Evolutionary conservation across 2,797 vertebrate species (phyloP).

Genomic region (Periophthalmus magnuspinnatus): DNA sequence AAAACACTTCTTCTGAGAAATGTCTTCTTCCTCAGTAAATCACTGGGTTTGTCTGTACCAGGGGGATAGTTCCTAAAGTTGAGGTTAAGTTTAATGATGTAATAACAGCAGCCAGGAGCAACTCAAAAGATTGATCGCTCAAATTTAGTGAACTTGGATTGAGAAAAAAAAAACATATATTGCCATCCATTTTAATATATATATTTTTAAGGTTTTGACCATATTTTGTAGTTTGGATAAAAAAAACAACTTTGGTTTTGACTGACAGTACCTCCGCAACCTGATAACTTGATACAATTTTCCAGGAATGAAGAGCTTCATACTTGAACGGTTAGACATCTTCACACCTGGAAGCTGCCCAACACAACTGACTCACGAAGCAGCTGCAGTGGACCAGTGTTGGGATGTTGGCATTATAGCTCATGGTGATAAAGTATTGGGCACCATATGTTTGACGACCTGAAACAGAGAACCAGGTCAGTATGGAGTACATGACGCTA

Average conservation of each 20-base stretch:
- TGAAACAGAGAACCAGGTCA: not conserved
- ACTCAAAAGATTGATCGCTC: conserved; percentile 43
- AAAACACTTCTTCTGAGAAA: conserved; percentile 30
- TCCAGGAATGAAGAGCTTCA: conserved; percentile 16
- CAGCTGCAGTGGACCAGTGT: conserved; percentile 22
- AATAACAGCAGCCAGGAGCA: conserved; percentile 24
- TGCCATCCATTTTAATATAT: too few relatives aligned
- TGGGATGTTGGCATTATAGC: not conserved
- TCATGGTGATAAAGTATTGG: not conserved
- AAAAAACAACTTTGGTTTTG: not conserved
- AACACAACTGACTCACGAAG: conserved; percentile 35
- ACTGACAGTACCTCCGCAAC: not conserved
- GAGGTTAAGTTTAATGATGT: conserved; percentile 38
- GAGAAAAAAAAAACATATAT: not conserved
- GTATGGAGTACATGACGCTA: not conserved
- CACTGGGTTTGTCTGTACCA: conserved; percentile 44
- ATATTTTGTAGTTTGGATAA: not conserved
- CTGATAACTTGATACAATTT: conserved; percentile 2
- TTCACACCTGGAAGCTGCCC: conserved; percentile 35
- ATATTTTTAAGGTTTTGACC: not conserved
- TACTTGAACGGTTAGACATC: conserved; percentile 17
- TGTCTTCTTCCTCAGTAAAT: conserved; percentile 51
- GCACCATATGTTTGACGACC: not conserved
- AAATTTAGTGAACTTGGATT: conserved; percentile 18
- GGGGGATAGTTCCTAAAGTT: conserved; percentile 44